phyloP scores from a whole-genome alignment of 1,140 invertebrate genomes.

The Pollicipes pollicipes region DNA sequence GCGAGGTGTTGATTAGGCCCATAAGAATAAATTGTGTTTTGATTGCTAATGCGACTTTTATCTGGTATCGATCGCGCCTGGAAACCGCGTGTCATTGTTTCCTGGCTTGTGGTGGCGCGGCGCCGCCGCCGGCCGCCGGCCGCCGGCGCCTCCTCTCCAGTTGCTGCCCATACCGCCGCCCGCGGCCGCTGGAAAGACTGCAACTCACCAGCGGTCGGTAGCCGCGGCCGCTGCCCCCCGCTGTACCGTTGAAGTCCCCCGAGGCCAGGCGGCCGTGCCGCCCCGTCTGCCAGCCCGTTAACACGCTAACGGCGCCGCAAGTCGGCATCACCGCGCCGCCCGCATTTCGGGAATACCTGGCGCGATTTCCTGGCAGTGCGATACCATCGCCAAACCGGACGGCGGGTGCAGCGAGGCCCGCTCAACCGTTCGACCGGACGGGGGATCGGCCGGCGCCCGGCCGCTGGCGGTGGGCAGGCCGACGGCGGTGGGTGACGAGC shows the following conservation, averaged over 20 bases:
- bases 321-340: background rate
- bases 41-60: conserved; percentile 2
- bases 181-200: background rate
- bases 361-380: background rate
- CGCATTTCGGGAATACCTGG: background rate
- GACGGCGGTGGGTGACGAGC: no score
- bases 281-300: background rate
- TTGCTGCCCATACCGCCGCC: background rate
- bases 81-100: background rate
- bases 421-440: no score
- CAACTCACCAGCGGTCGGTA: background rate
- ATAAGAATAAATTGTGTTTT: background rate
- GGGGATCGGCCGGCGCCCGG: no score
- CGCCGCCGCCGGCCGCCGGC: no score
- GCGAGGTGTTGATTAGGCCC: background rate
- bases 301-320: background rate
- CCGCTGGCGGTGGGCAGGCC: no score
- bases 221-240: no score
- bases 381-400: background rate
- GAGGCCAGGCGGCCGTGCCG: no score
- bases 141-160: no score
- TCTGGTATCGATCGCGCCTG: background rate
- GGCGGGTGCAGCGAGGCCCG: no score
- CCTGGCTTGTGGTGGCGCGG: background rate
- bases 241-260: background rate